Evolutionary conservation across 2,888 invertebrate species (phyloP).

Genomic region (Dermolepida albohirtum): DNA sequence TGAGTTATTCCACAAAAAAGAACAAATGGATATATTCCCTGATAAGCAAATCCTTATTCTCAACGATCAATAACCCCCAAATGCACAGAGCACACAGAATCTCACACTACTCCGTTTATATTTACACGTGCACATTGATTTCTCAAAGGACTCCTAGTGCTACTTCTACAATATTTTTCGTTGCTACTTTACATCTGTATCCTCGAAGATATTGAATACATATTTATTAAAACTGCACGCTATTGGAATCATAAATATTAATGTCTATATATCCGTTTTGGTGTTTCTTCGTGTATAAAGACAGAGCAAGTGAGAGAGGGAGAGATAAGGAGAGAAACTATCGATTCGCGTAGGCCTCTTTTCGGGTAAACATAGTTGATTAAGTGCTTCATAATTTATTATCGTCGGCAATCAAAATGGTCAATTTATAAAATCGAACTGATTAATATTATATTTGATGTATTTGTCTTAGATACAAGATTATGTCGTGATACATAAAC

Average conservation of each 20-base stretch:
- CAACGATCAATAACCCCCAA: constrained; percentile 36
- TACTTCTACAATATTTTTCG: constrained; percentile 30
- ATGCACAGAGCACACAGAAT: constrained; percentile 27
- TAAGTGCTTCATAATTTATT: too few relatives aligned
- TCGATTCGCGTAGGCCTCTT: too few relatives aligned
- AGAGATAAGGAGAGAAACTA: too few relatives aligned
- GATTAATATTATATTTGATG: too few relatives aligned
- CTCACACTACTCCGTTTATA: background rate
- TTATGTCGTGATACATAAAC: too few relatives aligned
- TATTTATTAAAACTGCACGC: constrained; percentile 39
- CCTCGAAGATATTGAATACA: constrained; percentile 34
- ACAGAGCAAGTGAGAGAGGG: too few relatives aligned
- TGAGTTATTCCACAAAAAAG: constrained; percentile 19
- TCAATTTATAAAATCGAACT: too few relatives aligned
- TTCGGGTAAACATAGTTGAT: too few relatives aligned
- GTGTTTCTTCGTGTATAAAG: background rate
- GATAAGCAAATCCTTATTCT: constrained; percentile 39
- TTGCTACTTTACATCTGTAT: constrained; percentile 20
- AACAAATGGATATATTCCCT: constrained; percentile 27
- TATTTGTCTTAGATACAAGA: too few relatives aligned
- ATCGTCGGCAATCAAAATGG: too few relatives aligned
- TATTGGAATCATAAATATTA: constrained; percentile 37
- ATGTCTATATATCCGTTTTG: background rate
- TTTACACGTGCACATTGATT: constrained; percentile 32
- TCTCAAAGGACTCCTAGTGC: constrained; percentile 28